These are phyloP conservation scores for Conchocele bisecta DNA, from an alignment of 2,888 invertebrate species.

Conservation along the genomic window DNA sequence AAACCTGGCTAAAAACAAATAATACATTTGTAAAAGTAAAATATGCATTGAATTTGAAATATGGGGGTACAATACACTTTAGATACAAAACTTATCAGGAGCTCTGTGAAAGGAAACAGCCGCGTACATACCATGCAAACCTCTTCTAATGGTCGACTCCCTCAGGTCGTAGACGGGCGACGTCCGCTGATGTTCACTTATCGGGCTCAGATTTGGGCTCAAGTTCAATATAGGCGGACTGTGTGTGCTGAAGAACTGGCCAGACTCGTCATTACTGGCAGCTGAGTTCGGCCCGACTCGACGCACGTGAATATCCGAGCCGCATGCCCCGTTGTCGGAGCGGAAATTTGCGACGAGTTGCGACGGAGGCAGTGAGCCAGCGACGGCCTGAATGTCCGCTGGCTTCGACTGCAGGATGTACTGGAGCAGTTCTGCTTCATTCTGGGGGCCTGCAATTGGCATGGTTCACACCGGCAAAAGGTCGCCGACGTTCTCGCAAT, in stretches of 20 bases:
- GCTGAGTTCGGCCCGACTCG: constrained; percentile 5
- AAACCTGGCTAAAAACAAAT: too few species aligned
- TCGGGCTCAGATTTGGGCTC: constrained; percentile 77
- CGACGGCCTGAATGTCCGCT: constrained; percentile 25
- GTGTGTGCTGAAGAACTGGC: constrained; percentile 78
- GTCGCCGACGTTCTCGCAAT: too few species aligned
- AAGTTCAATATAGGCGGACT: constrained; percentile 81
- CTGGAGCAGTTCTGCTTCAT: constrained; percentile 69
- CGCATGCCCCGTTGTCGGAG: constrained; percentile 42
- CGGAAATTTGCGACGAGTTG: constrained; percentile 40
- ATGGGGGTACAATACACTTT: too few species aligned
- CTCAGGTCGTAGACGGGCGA: constrained; percentile 80
- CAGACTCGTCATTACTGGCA: constrained; percentile 17
- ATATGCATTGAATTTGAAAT: too few species aligned
- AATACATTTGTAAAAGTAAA: too few species aligned
- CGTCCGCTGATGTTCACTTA: constrained; percentile 74
- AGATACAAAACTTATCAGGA: too few species aligned
- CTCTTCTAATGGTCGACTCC: constrained; percentile 76
- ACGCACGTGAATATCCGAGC: constrained; percentile 25
- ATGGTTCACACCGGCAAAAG: constrained; percentile 41
- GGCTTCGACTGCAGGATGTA: constrained; percentile 61
- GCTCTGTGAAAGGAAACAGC: too few species aligned
- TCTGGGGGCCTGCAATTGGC: constrained; percentile 76
- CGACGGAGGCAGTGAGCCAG: constrained; percentile 37
- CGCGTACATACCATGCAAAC: constrained; percentile 54